Evolutionary conservation across 2,888 invertebrate genomes (phyloP).

Genomic region (Hanleya hanleyi): DNA sequence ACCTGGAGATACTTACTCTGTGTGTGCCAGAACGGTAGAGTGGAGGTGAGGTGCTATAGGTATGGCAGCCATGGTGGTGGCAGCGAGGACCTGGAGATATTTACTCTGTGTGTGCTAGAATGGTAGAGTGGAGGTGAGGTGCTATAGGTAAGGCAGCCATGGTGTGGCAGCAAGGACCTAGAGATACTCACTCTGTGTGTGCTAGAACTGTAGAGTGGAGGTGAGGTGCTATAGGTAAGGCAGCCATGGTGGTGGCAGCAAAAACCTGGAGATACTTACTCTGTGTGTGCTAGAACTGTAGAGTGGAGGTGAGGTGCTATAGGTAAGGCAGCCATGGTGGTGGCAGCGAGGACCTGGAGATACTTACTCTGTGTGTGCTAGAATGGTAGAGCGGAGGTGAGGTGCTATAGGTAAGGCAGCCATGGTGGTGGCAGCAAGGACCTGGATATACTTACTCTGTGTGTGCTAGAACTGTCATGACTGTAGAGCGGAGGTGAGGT

Average conservation of each 20-base stretch:
- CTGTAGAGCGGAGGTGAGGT: constrained; percentile 56
- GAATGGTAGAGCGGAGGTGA: constrained; percentile 52
- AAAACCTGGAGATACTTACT: constrained; percentile 69
- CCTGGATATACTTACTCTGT: constrained; percentile 69
- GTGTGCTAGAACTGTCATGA: constrained; percentile 63
- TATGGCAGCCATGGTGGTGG: constrained; percentile 61
- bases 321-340: constrained; percentile 60
- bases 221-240: constrained; percentile 59
- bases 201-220: constrained; percentile 60
- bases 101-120: no score
- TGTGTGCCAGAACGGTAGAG: constrained; percentile 59
- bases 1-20: constrained; percentile 69
- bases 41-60: constrained; percentile 61
- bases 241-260: constrained; percentile 62
- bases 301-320: constrained; percentile 57
- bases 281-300: constrained; percentile 64
- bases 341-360: constrained; percentile 67
- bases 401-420: constrained; percentile 62
- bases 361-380: constrained; percentile 68
- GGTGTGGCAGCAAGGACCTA: no score
- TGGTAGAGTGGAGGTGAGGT: no score
- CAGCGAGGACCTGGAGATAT: constrained; percentile 68
- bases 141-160: no score
- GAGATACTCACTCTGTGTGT: constrained; percentile 66
- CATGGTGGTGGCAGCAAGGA: constrained; percentile 64